Base-by-base conservation (phyloP, 2,888 invertebrate genomes). In the Folsomia manolachei region DNA sequence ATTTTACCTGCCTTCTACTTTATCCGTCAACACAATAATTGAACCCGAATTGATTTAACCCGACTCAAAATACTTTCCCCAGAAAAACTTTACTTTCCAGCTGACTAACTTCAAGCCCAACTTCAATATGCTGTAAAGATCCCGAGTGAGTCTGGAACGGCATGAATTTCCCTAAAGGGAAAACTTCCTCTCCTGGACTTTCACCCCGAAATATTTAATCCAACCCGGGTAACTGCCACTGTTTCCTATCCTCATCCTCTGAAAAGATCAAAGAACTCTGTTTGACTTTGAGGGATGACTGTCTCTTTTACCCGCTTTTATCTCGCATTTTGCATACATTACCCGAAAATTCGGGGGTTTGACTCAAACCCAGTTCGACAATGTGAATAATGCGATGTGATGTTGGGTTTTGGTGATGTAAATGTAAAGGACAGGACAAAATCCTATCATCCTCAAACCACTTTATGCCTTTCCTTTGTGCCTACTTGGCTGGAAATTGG, bases 271-370 rank as follows among this genome's bases (percentile, higher is more conserved):
- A 67, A 67, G 67, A 56, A 56, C 7, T 26, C 56, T 24, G 14
- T 53, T 67, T 67, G 67, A 67, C 67, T 67, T 67, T 67, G 67
- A 67, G 67, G 67, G 67, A 67, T 67, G 67, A 67, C 66, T 67
- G 67, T 67, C 67, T 67, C 67, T 56, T 67, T n/a, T 14, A 24
- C 23, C 24, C n/a, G 25, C 52, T 60, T 67, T 67, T 67, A 67
- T 67, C 67, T 67, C 60, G 25, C 65, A 66, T 53, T 67, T 67
- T 67, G 67, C 67, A 67, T 67, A 67, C 56, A 67, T 67, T 67
- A 67, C 21, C 56, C 19, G 19, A 14, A 56, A 56, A 56, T 56
- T n/a, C n/a, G n/a, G n/a, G n/a, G 19, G 56, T 21, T 56, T 56
- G 56, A 56, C 56, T 19, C 18, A n/a, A n/a, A n/a, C n/a, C n/a